Evolutionary conservation across 2,888 invertebrate species (phyloP).

Genomic region (Blastobasis lacticolella): DNA sequence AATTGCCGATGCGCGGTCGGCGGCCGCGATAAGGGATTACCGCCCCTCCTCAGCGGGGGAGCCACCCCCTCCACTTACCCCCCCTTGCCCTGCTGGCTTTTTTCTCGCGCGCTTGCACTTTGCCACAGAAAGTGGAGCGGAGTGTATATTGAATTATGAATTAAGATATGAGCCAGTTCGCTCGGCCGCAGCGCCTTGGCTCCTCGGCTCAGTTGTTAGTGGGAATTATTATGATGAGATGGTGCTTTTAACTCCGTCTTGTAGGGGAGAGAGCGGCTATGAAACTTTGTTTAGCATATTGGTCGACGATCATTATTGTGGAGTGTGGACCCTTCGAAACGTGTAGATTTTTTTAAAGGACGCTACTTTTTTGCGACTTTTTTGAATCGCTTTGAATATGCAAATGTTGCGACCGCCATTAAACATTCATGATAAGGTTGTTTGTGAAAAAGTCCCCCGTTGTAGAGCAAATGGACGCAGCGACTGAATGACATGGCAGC

Average conservation of each 20-base stretch:
- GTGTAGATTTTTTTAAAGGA: no score
- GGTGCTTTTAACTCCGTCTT: neutral
- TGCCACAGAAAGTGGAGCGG: constrained; percentile 37
- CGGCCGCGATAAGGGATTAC: constrained; percentile 60
- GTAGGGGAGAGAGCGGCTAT: no score
- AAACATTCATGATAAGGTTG: constrained; percentile 2
- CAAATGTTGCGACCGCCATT: constrained; percentile 1
- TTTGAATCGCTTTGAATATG: neutral
- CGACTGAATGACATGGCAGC: neutral
- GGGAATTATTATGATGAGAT: neutral
- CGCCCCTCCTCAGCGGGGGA: neutral
- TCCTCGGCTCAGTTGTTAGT: neutral
- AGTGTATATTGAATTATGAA: constrained; percentile 66
- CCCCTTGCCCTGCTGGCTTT: constrained; percentile 44
- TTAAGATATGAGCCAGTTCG: constrained; percentile 43
- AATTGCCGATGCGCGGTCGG: constrained; percentile 63
- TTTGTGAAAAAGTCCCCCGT: neutral
- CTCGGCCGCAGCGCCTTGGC: neutral
- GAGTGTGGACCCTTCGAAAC: neutral
- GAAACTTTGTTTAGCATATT: no score
- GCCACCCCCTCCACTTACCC: constrained; percentile 16
- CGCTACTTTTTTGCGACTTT: no score
- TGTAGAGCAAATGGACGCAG: neutral
- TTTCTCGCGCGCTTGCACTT: constrained; percentile 61
- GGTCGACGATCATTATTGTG: neutral